phyloP scores from a whole-genome alignment of 2,113 vertebrate genomes.

The Prunella himalayana region DNA sequence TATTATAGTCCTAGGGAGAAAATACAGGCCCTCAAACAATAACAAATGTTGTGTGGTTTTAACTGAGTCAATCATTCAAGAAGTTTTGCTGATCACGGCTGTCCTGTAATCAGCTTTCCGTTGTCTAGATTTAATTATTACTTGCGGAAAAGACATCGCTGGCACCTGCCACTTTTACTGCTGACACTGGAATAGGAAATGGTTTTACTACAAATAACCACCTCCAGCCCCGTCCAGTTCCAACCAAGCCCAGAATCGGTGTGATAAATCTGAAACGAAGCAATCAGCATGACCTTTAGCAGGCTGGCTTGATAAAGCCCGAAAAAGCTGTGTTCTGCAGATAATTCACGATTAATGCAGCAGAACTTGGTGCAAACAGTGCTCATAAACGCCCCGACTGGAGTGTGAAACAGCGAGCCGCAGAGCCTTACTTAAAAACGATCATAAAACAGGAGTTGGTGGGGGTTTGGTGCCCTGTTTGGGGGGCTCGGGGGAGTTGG shows the following conservation, averaged over 20 bases:
- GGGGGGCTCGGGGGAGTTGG: background rate
- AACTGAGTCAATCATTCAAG: background rate
- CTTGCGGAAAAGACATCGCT: background rate
- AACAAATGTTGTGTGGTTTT: background rate
- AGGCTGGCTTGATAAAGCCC: background rate
- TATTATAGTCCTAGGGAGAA: background rate
- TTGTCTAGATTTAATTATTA: conserved; percentile 7
- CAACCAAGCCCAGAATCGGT: background rate
- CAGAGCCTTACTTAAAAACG: background rate
- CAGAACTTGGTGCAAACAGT: background rate
- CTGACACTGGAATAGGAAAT: background rate
- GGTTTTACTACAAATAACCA: background rate
- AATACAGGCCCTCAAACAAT: background rate
- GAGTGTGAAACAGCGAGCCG: background rate
- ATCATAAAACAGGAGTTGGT: background rate
- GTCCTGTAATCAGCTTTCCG: background rate
- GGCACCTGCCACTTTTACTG: background rate
- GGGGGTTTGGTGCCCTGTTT: background rate
- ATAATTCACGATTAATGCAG: background rate
- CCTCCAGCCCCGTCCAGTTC: background rate
- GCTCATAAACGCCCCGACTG: background rate
- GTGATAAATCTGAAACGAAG: background rate
- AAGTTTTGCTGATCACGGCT: background rate
- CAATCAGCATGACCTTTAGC: background rate
- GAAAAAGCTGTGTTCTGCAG: background rate